phyloP scores from a whole-genome alignment of 2,888 invertebrate genomes.

The Tetropium fuscum region DNA sequence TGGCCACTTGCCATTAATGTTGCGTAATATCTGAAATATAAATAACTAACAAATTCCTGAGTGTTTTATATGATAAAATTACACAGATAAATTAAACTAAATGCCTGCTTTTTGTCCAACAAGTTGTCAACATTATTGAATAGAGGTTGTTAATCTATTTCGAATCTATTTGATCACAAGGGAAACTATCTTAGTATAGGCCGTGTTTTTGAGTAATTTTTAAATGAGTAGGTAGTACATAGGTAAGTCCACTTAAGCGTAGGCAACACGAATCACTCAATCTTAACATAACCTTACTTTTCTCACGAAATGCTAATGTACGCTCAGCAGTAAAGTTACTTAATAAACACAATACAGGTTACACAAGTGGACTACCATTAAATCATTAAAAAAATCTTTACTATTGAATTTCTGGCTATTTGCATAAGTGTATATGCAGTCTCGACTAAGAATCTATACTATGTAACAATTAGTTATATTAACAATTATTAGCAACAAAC shows the following conservation, averaged over 20 bases:
- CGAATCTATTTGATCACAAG: slow-evolving; percentile 31
- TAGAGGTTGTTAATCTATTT: neutral
- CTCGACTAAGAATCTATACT: slow-evolving; percentile 50
- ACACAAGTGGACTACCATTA: slow-evolving; percentile 16
- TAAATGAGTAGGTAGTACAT: slow-evolving; percentile 25
- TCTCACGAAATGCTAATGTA: slow-evolving; percentile 2
- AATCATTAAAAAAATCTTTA: neutral
- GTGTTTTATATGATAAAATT: too few species aligned
- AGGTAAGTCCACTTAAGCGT: slow-evolving; percentile 20
- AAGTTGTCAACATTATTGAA: neutral
- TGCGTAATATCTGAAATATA: too few species aligned
- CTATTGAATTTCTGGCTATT: slow-evolving; percentile 17
- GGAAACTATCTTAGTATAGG: slow-evolving; percentile 38
- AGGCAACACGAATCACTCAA: slow-evolving; percentile 10
- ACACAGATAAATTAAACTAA: too few species aligned
- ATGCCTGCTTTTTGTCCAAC: too few species aligned
- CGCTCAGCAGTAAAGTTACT: neutral
- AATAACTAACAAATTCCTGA: too few species aligned
- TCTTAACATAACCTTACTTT: slow-evolving; percentile 1
- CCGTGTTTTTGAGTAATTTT: slow-evolving; percentile 36
- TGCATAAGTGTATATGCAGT: slow-evolving; percentile 19
- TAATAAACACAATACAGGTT: slow-evolving; percentile 9
- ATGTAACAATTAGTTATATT: slow-evolving; percentile 62
- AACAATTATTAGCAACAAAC: slow-evolving; percentile 61
- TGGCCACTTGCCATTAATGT: too few species aligned